Base-by-base conservation (phyloP, 2,888 invertebrate species). In the Strigamia crassipes region DNA sequence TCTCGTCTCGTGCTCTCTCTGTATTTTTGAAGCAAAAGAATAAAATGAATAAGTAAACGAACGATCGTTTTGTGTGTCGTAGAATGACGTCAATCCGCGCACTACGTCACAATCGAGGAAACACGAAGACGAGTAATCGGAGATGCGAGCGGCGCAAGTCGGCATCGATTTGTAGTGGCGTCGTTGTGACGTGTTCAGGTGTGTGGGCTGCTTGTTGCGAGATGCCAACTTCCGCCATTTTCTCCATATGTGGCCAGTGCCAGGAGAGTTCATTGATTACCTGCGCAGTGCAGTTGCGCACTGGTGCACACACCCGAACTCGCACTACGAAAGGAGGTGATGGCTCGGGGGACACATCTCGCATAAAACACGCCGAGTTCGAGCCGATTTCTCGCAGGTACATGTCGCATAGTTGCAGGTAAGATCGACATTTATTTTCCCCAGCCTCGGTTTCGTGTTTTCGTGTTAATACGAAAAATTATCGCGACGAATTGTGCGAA, bases 341-440 rank as follows among this genome's bases (percentile, higher is more conserved):
- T 66, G 66, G 66, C 66, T 66, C 66, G 66, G 27, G 66, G 66
- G 66, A 66, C 66, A 66, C 66, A 66, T 66, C 66, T 66, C 66
- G 23, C 27, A 66, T 66, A 66, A 66, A 66, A 66, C 27, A 66
- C 51, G 31, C 66, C 66, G 66, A 66, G 66, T 27, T 66, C 66
- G 66, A 66, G 66, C 66, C 13, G 66, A 66, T 66, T 66, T 66
- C 66, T 66, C 23, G 12, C 66, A 66, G 23, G 66, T 66, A 66
- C 66, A 66, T 66, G 66, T 66, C 66, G 66, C 66, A 66, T 15
- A 8, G 27, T 13, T 15, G 13, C 9, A 66, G 66, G 66, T 66
- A 66, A 66, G 66, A 13, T 27, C 12, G 1, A 23, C 6, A 66
- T 66, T 13, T 66, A 10, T 66, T 15, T n/a, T n/a, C n/a, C n/a